Conservation (phyloP, 1,140 invertebrate species). For the Pseudomyrmex cubaensis region DNA sequence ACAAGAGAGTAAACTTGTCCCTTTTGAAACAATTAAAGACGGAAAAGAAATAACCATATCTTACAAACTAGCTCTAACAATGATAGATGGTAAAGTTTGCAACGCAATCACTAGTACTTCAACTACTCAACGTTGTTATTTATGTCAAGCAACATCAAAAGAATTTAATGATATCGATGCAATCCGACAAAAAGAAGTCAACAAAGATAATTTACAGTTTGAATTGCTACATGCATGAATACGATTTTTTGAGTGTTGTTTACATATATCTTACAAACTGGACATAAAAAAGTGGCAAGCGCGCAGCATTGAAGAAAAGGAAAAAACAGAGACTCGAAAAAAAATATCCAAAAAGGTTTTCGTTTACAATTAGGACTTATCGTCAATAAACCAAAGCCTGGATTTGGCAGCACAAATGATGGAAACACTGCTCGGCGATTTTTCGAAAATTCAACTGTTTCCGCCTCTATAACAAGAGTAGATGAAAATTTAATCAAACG, state of each 20-base stretch:
- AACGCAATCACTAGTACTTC: background rate
- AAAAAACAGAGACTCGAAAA: background rate
- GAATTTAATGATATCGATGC: conserved; percentile 78
- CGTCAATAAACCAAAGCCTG: conserved; percentile 12
- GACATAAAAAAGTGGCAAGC: conserved; percentile 71
- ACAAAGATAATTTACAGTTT: conserved; percentile 71
- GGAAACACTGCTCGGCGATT: conserved; percentile 79
- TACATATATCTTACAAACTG: conserved; percentile 78
- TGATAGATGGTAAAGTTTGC: conserved; percentile 20
- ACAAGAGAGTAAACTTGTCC: background rate
- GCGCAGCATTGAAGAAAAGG: background rate
- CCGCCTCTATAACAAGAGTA: conserved; percentile 73
- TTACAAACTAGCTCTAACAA: background rate
- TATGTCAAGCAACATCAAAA: conserved; percentile 69
- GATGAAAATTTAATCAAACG: conserved; percentile 58
- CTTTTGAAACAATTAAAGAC: background rate
- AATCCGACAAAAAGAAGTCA: conserved; percentile 63
- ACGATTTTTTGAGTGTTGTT: conserved; percentile 76
- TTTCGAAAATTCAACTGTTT: conserved; percentile 72
- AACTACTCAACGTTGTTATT: conserved; percentile 20
- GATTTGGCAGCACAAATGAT: conserved; percentile 47
- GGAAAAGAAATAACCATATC: background rate
- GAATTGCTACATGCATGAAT: conserved; percentile 80
- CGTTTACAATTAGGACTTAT: background rate
- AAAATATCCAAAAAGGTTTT: conserved; percentile 11